Evolutionary conservation across 2,113 vertebrate species (phyloP).

Genomic region (Microcebus lehilahytsara): DNA sequence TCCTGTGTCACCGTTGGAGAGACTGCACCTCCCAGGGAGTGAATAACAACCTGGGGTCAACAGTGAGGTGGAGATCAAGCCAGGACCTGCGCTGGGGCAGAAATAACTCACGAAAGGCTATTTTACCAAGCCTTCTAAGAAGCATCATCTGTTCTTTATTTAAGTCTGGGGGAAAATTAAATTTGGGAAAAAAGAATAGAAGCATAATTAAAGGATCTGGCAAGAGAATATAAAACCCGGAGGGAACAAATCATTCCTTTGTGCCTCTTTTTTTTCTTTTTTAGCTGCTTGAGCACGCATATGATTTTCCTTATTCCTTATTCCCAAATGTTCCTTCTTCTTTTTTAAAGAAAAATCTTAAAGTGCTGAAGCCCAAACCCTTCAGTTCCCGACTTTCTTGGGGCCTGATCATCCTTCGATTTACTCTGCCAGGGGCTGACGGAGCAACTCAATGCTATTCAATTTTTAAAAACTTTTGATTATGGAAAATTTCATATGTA

Average conservation of each 20-base stretch:
- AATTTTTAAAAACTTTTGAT: neutral
- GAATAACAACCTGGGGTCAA: neutral
- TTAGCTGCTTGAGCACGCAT: conserved; percentile 44
- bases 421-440: neutral
- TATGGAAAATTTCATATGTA: neutral
- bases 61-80: neutral
- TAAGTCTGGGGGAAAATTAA: conserved; percentile 72
- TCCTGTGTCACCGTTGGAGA: neutral
- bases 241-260: conserved; percentile 63
- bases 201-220: conserved; percentile 73
- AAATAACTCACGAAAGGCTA: neutral
- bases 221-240: conserved; percentile 55
- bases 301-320: conserved; percentile 49
- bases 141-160: conserved; percentile 67
- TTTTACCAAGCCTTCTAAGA: conserved; percentile 12
- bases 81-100: neutral
- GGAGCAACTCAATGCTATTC: neutral
- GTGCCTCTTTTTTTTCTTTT: conserved; percentile 39
- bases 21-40: neutral
- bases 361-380: neutral
- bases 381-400: neutral
- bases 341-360: conserved; percentile 28
- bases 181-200: conserved; percentile 71
- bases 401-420: neutral
- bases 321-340: conserved; percentile 45